Evolutionary conservation across 2,888 invertebrate species (phyloP), one percentile per base, ranked within the genome.

Genomic region (Mantis religiosa): DNA sequence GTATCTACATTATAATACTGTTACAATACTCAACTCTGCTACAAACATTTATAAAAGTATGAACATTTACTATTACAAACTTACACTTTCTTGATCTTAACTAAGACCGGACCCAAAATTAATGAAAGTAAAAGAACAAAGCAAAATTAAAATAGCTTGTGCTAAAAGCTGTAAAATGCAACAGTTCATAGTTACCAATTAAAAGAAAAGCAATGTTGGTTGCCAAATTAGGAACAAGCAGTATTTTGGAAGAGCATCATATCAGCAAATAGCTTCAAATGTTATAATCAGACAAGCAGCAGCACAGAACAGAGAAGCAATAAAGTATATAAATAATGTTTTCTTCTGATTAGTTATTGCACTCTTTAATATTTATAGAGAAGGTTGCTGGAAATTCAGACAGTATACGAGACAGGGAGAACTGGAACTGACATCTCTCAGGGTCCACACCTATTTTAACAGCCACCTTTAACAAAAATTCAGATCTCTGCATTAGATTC

Each of bases 21-120:
- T 47, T 54, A 81, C 28, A 81, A 86, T 81, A 54, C 47, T 54
- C 28, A 28, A n/a, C 54, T 81, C 28, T 28, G 71, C 54, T 86
- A 15, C 30, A 86, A 81, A 86, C 86, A 81, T 86, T 86, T 86
- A 86, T 86, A 86, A 86, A 86, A 86, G 86, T 86, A 86, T 86
- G 28, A 86, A 86, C 81, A 86, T 28, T 86, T 81, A 86, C 54
- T 20, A 71, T 71, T 71, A 71, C 54, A 71, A 71, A 71, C 54
- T 71, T 71, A 71, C 54, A 71, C 54, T 71, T 71, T 25, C 54
- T 71, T 71, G 54, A 6, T 71, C 54, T 71, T 20, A 71, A 71
- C 54, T 71, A 71, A 71, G 25, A 71, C 20, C 25, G 54, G 54
- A 71, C 54, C 54, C 54, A 71, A 41, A 34, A 71, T 25, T 20